These are phyloP conservation scores for Coryphaenoides rupestris DNA, from an alignment of 2,113 vertebrate species.

Conservation along the genomic window DNA sequence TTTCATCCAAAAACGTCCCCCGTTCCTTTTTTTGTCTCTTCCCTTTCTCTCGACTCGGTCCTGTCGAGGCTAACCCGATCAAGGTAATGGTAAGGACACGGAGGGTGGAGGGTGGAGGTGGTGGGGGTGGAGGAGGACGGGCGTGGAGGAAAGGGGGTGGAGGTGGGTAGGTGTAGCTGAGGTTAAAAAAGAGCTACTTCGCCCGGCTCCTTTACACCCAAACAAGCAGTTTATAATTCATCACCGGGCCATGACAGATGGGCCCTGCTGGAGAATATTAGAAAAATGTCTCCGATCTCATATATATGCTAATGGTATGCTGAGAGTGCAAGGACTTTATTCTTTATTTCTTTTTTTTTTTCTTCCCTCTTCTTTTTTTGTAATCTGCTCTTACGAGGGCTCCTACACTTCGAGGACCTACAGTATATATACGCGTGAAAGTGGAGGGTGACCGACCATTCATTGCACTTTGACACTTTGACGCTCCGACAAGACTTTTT, in stretches of 20 bases:
- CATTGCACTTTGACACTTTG: slow-evolving; percentile 89
- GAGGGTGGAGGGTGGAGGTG: not conserved
- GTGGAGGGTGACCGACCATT: slow-evolving; percentile 94
- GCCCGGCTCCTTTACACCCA: slow-evolving; percentile 72
- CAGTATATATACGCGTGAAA: too few relatives aligned
- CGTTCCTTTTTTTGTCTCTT: slow-evolving; percentile 28
- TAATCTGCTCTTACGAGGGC: slow-evolving; percentile 95
- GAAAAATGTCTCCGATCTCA: slow-evolving; percentile 99
- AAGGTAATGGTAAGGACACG: slow-evolving; percentile 60
- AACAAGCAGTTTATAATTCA: slow-evolving; percentile 99
- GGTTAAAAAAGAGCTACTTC: slow-evolving; percentile 58
- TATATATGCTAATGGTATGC: slow-evolving; percentile 99
- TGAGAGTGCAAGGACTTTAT: slow-evolving; percentile 85
- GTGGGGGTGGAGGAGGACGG: not conserved
- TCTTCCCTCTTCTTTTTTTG: slow-evolving; percentile 71
- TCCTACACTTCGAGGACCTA: slow-evolving; percentile 78
- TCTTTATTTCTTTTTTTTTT: slow-evolving; percentile 68
- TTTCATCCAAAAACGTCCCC: slow-evolving; percentile 43
- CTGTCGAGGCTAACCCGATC: slow-evolving; percentile 26
- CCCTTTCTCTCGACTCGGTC: not conserved
- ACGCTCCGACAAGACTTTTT: slow-evolving; percentile 92
- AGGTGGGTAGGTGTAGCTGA: slow-evolving; percentile 1
- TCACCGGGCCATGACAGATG: slow-evolving; percentile 98
- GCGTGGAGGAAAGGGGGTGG: slow-evolving; percentile 39
- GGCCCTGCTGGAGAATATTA: slow-evolving; percentile 99